phyloP scores from a whole-genome alignment of 2,113 vertebrate species.

The Tyrannus savana region DNA sequence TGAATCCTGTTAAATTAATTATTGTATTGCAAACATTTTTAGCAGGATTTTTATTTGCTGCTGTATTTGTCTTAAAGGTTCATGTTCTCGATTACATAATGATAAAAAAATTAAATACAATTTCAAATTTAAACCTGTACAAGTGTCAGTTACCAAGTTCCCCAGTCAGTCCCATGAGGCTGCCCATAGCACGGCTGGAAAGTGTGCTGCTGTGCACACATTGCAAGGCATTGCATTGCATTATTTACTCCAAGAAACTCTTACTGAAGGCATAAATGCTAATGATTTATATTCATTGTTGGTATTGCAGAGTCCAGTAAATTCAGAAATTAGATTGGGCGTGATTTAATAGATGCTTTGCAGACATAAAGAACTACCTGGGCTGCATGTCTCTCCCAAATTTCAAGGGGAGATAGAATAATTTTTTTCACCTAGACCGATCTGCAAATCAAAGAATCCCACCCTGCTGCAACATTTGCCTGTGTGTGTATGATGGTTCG shows the following conservation, averaged over 20 bases:
- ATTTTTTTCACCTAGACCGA: neutral
- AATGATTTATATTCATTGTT: slow-evolving; percentile 47
- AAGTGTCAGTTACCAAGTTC: slow-evolving; percentile 72
- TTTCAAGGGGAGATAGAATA: neutral
- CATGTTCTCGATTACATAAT: slow-evolving; percentile 76
- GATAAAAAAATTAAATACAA: slow-evolving; percentile 80
- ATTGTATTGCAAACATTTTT: slow-evolving; percentile 74
- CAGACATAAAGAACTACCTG: neutral
- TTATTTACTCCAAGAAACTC: slow-evolving; percentile 63
- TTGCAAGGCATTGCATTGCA: slow-evolving; percentile 17
- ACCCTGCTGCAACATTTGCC: neutral
- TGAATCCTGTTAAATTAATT: slow-evolving; percentile 69
- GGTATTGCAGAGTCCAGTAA: neutral
- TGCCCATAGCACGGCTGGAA: slow-evolving; percentile 71
- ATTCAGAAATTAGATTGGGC: neutral
- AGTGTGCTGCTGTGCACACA: slow-evolving; percentile 35
- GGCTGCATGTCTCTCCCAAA: neutral
- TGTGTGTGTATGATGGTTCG: too few species aligned
- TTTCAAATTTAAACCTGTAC: slow-evolving; percentile 75
- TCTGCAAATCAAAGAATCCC: neutral
- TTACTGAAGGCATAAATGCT: slow-evolving; percentile 64
- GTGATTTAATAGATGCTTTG: neutral
- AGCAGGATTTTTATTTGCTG: slow-evolving; percentile 66
- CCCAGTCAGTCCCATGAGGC: slow-evolving; percentile 64
- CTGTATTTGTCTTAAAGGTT: slow-evolving; percentile 75